A percentile compares a stretch with the other conserved stretches of the same genome.
phyloP scores from a whole-genome alignment of 1,140 invertebrate genomes.

The Carposina sasakii region DNA sequence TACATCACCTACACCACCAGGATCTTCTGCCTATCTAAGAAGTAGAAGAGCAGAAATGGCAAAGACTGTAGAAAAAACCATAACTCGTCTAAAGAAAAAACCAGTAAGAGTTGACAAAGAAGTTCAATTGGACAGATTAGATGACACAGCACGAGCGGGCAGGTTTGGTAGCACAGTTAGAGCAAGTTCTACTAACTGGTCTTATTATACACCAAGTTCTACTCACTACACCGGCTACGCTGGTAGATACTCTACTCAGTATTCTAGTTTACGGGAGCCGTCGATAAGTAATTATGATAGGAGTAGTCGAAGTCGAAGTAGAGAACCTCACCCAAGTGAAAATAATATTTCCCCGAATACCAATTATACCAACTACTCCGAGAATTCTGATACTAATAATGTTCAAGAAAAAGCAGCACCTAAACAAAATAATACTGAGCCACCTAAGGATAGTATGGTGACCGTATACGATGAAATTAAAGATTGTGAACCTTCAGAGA shows the following conservation, averaged over 20 bases:
- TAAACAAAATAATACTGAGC: constrained; percentile 14
- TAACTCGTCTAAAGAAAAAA: constrained; percentile 72
- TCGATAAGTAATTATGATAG: constrained; percentile 39
- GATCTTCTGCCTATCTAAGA: constrained; percentile 77
- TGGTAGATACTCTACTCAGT: constrained; percentile 64
- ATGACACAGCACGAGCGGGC: constrained; percentile 76
- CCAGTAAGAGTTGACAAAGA: constrained; percentile 76
- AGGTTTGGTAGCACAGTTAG: constrained; percentile 74
- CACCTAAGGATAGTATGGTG: constrained; percentile 30
- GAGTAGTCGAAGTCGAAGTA: constrained; percentile 51
- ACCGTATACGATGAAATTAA: constrained; percentile 34
- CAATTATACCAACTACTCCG: too few relatives aligned
- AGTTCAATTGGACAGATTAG: constrained; percentile 78
- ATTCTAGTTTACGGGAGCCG: constrained; percentile 47
- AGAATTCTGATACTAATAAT: constrained; percentile 31
- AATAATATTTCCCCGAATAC: constrained; percentile 23
- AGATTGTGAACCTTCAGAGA: constrained; percentile 49
- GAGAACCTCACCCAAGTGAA: constrained; percentile 45
- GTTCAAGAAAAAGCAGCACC: constrained; percentile 16
- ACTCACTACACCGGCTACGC: constrained; percentile 65
- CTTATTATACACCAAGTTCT: constrained; percentile 76
- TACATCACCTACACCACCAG: constrained; percentile 83
- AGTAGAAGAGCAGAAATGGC: constrained; percentile 80
- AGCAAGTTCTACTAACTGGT: constrained; percentile 75
- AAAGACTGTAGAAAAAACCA: constrained; percentile 79